These are phyloP conservation scores for Calyptomena viridis DNA, from an alignment of 2,113 vertebrate genomes.

Conservation along the genomic window DNA sequence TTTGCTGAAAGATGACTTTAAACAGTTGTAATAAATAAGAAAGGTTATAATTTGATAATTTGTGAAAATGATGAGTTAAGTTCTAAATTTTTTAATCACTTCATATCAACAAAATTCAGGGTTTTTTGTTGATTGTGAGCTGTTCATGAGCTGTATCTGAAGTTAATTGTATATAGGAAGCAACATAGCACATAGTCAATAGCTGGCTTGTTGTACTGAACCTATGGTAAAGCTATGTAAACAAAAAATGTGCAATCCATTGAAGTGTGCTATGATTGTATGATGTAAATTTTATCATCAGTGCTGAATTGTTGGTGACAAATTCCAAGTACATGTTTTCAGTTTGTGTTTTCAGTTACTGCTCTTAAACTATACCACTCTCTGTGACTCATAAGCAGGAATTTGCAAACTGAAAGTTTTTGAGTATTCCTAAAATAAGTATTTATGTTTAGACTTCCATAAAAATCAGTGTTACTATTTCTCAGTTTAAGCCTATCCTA, in stretches of 20 bases:
- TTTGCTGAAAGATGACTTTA: background rate
- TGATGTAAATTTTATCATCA: background rate
- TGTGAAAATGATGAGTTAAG: background rate
- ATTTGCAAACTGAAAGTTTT: background rate
- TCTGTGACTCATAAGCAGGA: background rate
- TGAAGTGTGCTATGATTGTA: background rate
- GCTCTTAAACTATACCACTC: background rate
- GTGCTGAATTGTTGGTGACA: background rate
- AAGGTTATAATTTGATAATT: background rate
- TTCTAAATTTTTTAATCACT: background rate
- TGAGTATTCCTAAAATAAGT: background rate
- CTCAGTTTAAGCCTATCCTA: background rate
- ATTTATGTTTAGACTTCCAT: background rate
- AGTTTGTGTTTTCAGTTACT: background rate
- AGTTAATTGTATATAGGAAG: background rate
- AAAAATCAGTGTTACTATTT: background rate
- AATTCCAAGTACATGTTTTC: background rate
- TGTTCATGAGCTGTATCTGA: background rate
- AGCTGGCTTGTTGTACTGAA: background rate
- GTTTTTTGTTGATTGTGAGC: background rate
- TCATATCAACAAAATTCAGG: background rate
- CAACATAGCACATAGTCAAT: background rate
- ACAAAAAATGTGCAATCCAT: background rate
- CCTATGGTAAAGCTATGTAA: background rate
- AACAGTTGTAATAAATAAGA: background rate